Conservation (phyloP, 2,888 invertebrate species). For the Drosophila quinaria region DNA sequence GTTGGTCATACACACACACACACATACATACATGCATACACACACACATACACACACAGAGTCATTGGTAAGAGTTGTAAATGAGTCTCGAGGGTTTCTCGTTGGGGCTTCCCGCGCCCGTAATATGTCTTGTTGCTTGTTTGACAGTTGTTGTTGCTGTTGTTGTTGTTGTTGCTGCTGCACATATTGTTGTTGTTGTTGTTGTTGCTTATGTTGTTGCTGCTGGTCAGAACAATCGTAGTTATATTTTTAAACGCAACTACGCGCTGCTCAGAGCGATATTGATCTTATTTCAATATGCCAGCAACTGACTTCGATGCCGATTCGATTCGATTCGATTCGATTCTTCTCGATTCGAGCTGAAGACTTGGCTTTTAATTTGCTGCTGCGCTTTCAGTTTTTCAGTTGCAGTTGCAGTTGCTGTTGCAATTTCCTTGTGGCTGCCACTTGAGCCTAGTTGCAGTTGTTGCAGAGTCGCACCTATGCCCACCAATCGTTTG, state of each 20-base stretch:
- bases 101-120: constrained; percentile 68
- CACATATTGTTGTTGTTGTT: constrained; percentile 30
- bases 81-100: constrained; percentile 73
- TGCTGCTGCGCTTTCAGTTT: constrained; percentile 64
- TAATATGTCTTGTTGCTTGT: constrained; percentile 74
- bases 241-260: constrained; percentile 78
- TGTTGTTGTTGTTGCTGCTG: constrained; percentile 22
- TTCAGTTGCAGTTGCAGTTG: constrained; percentile 39
- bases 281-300: constrained; percentile 79
- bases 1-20: constrained; percentile 58
- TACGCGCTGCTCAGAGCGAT: constrained; percentile 76
- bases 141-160: constrained; percentile 61
- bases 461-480: constrained; percentile 58
- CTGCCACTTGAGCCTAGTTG: constrained; percentile 53
- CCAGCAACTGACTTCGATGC: constrained; percentile 55
- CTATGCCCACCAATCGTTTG: constrained; percentile 44
- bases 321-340: constrained; percentile 26
- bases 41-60: constrained; percentile 27
- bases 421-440: constrained; percentile 72
- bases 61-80: constrained; percentile 75
- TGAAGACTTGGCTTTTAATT: constrained; percentile 66
- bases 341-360: constrained; percentile 33
- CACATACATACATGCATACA: constrained; percentile 31
- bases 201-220: constrained; percentile 14
- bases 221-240: constrained; percentile 70